Evolutionary conservation across 2,888 invertebrate species (phyloP).

Genomic region (Xestia sexstrigata): DNA sequence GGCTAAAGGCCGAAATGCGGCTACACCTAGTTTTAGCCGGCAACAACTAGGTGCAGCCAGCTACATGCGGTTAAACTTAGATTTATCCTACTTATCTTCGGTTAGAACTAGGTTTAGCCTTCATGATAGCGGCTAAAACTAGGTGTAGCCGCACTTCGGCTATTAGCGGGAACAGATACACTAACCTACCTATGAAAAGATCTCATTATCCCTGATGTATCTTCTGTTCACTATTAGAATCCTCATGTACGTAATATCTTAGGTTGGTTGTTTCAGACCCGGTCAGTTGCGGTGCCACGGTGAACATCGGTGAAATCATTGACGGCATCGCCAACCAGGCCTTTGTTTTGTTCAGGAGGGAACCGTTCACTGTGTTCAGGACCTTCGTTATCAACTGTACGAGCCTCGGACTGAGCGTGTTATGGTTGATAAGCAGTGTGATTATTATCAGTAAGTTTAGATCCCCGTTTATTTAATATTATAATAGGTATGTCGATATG

Average conservation of each 20-base stretch:
- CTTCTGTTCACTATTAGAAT: background rate
- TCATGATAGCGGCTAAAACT: too few relatives aligned
- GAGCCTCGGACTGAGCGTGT: conserved; percentile 73
- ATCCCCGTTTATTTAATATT: background rate
- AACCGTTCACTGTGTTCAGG: conserved; percentile 77
- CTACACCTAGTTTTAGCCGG: too few relatives aligned
- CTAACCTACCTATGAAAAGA: background rate
- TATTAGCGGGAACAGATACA: too few relatives aligned
- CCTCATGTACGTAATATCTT: conserved; percentile 47
- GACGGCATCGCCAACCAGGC: conserved; percentile 79
- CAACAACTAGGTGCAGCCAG: too few relatives aligned
- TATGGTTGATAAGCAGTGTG: conserved; percentile 79
- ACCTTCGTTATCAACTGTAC: conserved; percentile 79
- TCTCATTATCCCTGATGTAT: background rate
- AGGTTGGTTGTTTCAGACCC: conserved; percentile 77
- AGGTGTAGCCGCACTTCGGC: too few relatives aligned
- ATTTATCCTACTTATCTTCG: too few relatives aligned
- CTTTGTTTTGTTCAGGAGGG: conserved; percentile 75
- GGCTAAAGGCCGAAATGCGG: too few relatives aligned
- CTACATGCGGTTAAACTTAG: too few relatives aligned
- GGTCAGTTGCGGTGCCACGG: conserved; percentile 71
- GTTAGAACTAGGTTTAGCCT: too few relatives aligned
- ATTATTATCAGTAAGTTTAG: conserved; percentile 79
- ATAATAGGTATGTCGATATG: background rate
- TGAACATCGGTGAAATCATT: conserved; percentile 80